Evolutionary conservation across 2,797 vertebrate genomes (phyloP).

Genomic region (Premnoplex brunnescens): DNA sequence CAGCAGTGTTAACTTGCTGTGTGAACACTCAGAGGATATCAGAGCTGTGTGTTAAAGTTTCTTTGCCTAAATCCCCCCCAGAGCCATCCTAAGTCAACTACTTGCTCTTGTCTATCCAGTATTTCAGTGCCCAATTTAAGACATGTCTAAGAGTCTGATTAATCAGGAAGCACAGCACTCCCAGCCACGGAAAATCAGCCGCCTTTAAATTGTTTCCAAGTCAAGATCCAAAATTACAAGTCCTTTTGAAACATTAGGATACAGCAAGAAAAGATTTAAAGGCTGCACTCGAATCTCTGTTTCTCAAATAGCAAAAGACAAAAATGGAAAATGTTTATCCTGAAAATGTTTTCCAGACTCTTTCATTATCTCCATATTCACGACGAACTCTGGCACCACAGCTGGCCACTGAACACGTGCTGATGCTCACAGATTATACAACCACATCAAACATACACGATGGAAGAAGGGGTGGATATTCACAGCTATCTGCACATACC

Average conservation of each 20-base stretch:
- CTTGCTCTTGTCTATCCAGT: not conserved
- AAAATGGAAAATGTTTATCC: constrained; percentile 54
- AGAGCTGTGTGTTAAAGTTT: not conserved
- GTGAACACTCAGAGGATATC: not conserved
- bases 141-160: constrained; percentile 36
- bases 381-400: not conserved
- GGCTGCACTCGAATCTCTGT: not conserved
- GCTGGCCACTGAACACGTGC: not conserved
- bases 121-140: constrained; percentile 22
- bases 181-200: not conserved
- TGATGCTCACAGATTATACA: not conserved
- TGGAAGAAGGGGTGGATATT: not conserved
- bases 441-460: not conserved
- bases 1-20: not conserved
- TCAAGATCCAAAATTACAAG: constrained; percentile 39
- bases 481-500: not conserved
- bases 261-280: constrained; percentile 20
- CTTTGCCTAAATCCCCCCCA: not conserved
- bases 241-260: constrained; percentile 27
- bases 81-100: not conserved
- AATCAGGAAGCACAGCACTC: constrained; percentile 17
- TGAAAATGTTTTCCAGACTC: constrained; percentile 16
- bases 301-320: constrained; percentile 22
- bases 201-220: constrained; percentile 30
- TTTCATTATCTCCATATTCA: constrained; percentile 31